These are phyloP conservation scores for Chaunax sp. DNA, from an alignment of 2,797 vertebrate species.

Conservation along the genomic window DNA sequence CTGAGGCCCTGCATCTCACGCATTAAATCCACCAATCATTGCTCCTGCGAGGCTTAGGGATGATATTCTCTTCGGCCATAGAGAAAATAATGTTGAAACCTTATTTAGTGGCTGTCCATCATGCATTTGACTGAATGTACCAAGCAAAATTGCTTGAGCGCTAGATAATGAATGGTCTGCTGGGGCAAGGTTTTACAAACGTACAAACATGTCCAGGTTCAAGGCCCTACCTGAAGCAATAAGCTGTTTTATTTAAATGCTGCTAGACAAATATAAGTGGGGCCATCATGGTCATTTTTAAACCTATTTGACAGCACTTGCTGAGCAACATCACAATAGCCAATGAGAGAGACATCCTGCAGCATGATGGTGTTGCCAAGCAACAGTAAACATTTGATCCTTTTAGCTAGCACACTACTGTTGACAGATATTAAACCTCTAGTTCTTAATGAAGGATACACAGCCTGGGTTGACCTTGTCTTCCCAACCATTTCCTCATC, in stretches of 20 bases:
- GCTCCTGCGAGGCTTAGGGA: constrained; percentile 9
- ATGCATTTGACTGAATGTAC: constrained; percentile 32
- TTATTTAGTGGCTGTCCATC: constrained; percentile 41
- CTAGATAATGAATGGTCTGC: not conserved
- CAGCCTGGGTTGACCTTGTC: too few species aligned
- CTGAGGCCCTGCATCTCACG: constrained; percentile 11
- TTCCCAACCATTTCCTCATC: too few species aligned
- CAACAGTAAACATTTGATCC: too few species aligned
- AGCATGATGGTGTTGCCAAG: too few species aligned
- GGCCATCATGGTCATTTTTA: too few species aligned
- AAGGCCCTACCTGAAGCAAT: constrained; percentile 17
- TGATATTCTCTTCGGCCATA: constrained; percentile 26
- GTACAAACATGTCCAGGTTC: not conserved
- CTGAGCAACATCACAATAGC: too few species aligned
- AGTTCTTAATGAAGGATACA: too few species aligned
- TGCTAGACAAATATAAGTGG: constrained; percentile 27
- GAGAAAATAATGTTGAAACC: constrained; percentile 46
- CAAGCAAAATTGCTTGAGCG: constrained; percentile 17
- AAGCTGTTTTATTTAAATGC: constrained; percentile 18
- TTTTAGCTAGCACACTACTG: too few species aligned
- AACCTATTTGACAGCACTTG: too few species aligned
- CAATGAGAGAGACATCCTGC: too few species aligned
- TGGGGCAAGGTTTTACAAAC: constrained; percentile 2
- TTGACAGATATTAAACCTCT: too few species aligned
- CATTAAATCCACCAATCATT: constrained; percentile 42